Percentiles rank a stretch among this genome's conserved stretches.
phyloP scores from a whole-genome alignment of 1,140 invertebrate species.

The Leptoteleia sp. region DNA sequence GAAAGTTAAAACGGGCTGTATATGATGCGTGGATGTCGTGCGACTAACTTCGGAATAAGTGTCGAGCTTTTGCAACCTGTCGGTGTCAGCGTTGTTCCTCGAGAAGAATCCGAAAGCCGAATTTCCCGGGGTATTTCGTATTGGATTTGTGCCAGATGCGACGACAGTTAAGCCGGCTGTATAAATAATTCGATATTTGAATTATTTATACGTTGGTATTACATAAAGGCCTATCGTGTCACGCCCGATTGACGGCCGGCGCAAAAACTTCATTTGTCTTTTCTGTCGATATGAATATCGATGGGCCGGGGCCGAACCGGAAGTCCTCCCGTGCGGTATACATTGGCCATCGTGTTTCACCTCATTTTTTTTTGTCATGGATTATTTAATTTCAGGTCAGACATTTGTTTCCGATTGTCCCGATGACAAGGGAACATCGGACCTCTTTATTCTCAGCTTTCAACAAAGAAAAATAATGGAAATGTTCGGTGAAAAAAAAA shows the following conservation, averaged over 20 bases:
- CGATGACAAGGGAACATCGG: too few relatives aligned
- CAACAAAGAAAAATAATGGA: too few relatives aligned
- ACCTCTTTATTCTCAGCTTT: too few relatives aligned
- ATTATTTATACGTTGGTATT: conserved; percentile 63
- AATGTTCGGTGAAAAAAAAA: too few relatives aligned
- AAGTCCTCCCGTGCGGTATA: too few relatives aligned
- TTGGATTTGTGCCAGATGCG: conserved; percentile 60
- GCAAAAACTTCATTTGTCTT: conserved; percentile 52
- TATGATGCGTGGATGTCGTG: conserved; percentile 34
- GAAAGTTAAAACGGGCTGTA: conserved; percentile 26
- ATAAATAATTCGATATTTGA: conserved; percentile 66
- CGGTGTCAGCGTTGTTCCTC: conserved; percentile 61
- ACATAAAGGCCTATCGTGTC: conserved; percentile 59
- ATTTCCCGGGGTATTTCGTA: conserved; percentile 64
- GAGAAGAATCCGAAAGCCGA: conserved; percentile 57
- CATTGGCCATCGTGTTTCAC: too few relatives aligned
- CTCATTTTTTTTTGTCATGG: too few relatives aligned
- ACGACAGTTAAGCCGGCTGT: conserved; percentile 55
- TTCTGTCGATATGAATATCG: conserved; percentile 26
- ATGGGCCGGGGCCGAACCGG: too few relatives aligned
- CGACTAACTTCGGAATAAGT: conserved; percentile 36
- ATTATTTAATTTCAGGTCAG: too few relatives aligned
- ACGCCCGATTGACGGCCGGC: conserved; percentile 33
- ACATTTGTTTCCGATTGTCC: too few relatives aligned
- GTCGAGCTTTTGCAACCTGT: conserved; percentile 59